Conservation (phyloP, 2,113 vertebrate genomes). For the Pangasianodon gigas region DNA sequence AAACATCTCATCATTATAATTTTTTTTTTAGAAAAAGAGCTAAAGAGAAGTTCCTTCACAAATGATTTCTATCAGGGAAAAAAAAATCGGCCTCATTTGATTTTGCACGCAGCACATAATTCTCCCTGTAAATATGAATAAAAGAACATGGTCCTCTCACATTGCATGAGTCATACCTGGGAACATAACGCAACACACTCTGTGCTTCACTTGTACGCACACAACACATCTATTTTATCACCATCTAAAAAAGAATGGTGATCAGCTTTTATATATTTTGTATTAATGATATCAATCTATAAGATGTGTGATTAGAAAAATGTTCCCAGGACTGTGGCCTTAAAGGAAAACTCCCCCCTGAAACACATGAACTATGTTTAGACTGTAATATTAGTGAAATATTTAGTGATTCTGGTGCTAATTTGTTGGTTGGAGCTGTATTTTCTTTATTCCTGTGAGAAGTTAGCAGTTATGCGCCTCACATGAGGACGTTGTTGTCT, state of each 20-base stretch:
- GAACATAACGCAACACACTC: background rate
- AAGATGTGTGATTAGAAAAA: background rate
- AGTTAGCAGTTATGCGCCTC: no score
- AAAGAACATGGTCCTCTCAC: background rate
- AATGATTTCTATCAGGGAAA: background rate
- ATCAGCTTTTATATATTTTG: background rate
- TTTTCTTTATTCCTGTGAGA: background rate
- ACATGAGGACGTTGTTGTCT: no score
- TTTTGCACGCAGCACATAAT: background rate
- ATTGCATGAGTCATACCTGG: background rate
- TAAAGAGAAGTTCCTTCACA: background rate
- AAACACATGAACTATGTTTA: background rate
- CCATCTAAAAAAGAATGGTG: background rate
- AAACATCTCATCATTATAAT: background rate
- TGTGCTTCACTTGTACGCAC: background rate
- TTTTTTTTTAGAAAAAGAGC: background rate
- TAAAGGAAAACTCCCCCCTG: background rate
- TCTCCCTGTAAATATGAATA: slow-evolving; percentile 21
- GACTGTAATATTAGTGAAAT: background rate
- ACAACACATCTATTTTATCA: background rate
- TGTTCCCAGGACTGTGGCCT: background rate
- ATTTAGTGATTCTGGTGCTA: background rate
- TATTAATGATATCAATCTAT: background rate
- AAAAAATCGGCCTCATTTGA: background rate
- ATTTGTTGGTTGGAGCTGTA: background rate